Evolutionary conservation across 2,888 invertebrate species (phyloP).

Genomic region (Pyrgus malvae): DNA sequence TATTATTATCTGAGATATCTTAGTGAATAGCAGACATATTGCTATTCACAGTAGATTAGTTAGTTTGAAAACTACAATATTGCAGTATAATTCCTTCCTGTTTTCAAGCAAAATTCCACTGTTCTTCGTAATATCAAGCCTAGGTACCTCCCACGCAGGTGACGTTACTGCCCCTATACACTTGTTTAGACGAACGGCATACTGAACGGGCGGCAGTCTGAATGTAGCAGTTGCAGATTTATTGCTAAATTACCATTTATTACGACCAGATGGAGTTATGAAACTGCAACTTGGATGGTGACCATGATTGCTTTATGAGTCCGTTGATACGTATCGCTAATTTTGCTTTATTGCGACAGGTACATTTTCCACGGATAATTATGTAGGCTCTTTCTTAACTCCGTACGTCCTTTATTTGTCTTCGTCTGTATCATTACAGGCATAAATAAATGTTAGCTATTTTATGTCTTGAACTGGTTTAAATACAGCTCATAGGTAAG

Average conservation of each 20-base stretch:
- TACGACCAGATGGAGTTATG: conserved; percentile 18
- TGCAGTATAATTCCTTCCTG: too few relatives aligned
- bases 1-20: too few relatives aligned
- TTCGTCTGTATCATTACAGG: too few relatives aligned
- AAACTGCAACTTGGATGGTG: conserved; percentile 12
- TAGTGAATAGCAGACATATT: too few relatives aligned
- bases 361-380: conserved; percentile 30
- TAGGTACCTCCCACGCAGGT: conserved; percentile 7
- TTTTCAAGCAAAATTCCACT: too few relatives aligned
- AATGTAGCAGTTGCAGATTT: conserved; percentile 18
- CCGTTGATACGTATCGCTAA: conserved; percentile 18
- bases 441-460: too few relatives aligned
- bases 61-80: too few relatives aligned
- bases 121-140: not conserved
- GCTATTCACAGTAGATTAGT: too few relatives aligned
- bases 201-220: not conserved
- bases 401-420: not conserved
- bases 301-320: conserved; percentile 12
- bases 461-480: too few relatives aligned
- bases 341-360: conserved; percentile 2
- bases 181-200: conserved; percentile 12
- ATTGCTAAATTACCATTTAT: conserved; percentile 22
- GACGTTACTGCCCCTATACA: conserved; percentile 2
- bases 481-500: too few relatives aligned
- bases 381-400: not conserved